Conservation (phyloP, 2,113 vertebrate species). For the Octodon degus region DNA sequence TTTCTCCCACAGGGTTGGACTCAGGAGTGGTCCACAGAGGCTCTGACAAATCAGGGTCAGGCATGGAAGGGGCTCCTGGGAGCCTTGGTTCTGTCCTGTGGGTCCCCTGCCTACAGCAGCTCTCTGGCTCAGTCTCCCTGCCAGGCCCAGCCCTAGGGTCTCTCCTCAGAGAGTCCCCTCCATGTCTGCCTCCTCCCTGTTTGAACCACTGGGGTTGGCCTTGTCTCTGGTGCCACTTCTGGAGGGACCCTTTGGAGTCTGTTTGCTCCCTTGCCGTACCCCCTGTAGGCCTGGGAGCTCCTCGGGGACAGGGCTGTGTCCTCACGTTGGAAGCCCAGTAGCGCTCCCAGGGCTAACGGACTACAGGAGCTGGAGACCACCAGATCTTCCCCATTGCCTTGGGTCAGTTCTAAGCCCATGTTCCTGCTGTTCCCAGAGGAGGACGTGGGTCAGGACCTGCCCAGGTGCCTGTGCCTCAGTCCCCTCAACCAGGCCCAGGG, state of each 20-base stretch:
- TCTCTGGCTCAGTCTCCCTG: not conserved
- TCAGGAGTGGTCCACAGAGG: not conserved
- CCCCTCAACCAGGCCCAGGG: fast-evolving
- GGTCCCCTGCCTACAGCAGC: not conserved
- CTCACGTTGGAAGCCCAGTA: not conserved
- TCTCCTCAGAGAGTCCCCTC: not conserved
- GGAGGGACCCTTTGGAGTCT: not conserved
- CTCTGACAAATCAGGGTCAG: not conserved
- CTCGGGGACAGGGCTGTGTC: not conserved
- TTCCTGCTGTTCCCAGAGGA: not conserved
- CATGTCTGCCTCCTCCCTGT: fast-evolving
- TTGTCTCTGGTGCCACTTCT: too few species aligned
- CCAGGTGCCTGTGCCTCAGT: fast-evolving
- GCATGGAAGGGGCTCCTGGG: not conserved
- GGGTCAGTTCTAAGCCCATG: not conserved
- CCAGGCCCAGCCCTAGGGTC: not conserved
- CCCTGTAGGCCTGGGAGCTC: not conserved
- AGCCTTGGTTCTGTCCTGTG: fast-evolving
- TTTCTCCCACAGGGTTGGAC: not conserved
- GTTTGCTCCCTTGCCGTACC: not conserved
- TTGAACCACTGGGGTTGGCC: fast-evolving
- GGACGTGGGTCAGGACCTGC: not conserved
- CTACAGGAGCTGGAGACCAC: not conserved
- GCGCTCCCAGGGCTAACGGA: not conserved
- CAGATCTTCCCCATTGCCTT: fast-evolving